Conservation (phyloP, 64 coral and sea anemone species). For the Montipora capricornis region DNA sequence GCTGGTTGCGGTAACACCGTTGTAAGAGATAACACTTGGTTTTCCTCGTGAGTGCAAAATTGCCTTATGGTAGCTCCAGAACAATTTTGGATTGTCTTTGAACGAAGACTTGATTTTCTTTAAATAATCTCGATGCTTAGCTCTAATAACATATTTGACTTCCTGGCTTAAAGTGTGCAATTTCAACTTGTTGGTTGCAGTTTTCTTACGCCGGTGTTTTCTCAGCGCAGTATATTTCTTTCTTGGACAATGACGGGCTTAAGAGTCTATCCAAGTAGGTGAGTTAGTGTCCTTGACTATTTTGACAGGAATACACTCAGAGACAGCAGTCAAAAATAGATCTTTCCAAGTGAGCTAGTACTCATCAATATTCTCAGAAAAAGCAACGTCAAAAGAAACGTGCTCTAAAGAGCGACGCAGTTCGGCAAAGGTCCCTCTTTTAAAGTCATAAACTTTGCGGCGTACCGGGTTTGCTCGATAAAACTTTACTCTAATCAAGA, state of each 20-base stretch:
- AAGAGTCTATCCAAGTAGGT: slow-evolving; percentile 26
- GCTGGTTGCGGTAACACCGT: no score
- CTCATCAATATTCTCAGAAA: slow-evolving; percentile 23
- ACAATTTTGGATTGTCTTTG: no score
- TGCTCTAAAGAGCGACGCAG: neutral
- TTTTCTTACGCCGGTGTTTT: no score
- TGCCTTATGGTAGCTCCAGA: no score
- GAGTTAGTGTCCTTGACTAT: neutral
- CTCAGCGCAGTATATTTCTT: no score
- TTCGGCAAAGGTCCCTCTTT: slow-evolving; percentile 22
- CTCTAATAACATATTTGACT: neutral
- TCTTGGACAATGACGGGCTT: neutral
- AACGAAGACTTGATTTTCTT: no score
- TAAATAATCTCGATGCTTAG: slow-evolving; percentile 24
- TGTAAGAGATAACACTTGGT: no score
- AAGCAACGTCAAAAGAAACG: neutral
- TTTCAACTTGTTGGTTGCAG: no score
- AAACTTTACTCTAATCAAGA: slow-evolving; percentile 30
- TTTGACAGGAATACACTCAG: slow-evolving; percentile 27
- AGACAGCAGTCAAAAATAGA: slow-evolving; percentile 13
- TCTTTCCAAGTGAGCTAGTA: slow-evolving; percentile 56
- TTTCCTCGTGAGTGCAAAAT: no score
- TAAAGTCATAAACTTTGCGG: slow-evolving; percentile 42
- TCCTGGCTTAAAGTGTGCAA: neutral
- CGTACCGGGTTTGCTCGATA: neutral